A percentile compares a stretch with the other conserved stretches of the same genome.
These are phyloP conservation scores for Hirtodrosophila histrioides DNA, from an alignment of 2,888 invertebrate genomes.

Conservation along the genomic window DNA sequence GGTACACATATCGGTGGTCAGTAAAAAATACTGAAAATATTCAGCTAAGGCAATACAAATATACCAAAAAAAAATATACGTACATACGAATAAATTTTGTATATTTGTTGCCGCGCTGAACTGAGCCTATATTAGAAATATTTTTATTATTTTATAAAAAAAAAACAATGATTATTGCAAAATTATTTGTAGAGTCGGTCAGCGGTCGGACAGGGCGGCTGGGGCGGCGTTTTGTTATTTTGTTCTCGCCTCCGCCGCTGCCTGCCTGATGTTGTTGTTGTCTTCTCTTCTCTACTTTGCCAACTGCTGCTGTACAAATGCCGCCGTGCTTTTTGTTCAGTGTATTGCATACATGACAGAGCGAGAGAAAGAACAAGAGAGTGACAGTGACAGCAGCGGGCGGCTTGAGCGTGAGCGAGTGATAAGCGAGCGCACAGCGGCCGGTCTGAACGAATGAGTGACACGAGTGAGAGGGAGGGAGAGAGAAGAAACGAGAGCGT, in stretches of 20 bases:
- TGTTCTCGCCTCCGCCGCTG: slow-evolving; percentile 52
- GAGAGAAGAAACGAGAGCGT: slow-evolving; percentile 44
- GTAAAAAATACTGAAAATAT: slow-evolving; percentile 55
- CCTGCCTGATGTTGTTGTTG: slow-evolving; percentile 67
- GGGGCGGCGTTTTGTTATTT: slow-evolving; percentile 53
- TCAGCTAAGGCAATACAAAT: slow-evolving; percentile 46
- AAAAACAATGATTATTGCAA: slow-evolving; percentile 49
- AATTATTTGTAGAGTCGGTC: slow-evolving; percentile 55
- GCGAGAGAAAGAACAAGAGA: slow-evolving; percentile 28
- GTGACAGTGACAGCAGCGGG: slow-evolving; percentile 29
- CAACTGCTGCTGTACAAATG: slow-evolving; percentile 76
- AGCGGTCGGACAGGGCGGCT: slow-evolving; percentile 32
- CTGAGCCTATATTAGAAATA: slow-evolving; percentile 29
- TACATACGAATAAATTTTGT: slow-evolving; percentile 20
- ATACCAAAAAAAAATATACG: slow-evolving; percentile 35
- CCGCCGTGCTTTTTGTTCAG: slow-evolving; percentile 70
- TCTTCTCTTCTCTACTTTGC: slow-evolving; percentile 74
- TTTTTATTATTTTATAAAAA: slow-evolving; percentile 55
- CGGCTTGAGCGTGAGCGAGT: slow-evolving; percentile 39
- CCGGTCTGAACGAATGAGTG: slow-evolving; percentile 36
- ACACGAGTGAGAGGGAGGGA: slow-evolving; percentile 19
- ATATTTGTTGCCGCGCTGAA: slow-evolving; percentile 46
- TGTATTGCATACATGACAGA: slow-evolving; percentile 55
- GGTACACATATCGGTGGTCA: slow-evolving; percentile 84
- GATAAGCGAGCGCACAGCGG: slow-evolving; percentile 48